These are phyloP conservation scores for Peromyscus melanophrys DNA, from an alignment of 2,797 vertebrate species.

Conservation along the genomic window DNA sequence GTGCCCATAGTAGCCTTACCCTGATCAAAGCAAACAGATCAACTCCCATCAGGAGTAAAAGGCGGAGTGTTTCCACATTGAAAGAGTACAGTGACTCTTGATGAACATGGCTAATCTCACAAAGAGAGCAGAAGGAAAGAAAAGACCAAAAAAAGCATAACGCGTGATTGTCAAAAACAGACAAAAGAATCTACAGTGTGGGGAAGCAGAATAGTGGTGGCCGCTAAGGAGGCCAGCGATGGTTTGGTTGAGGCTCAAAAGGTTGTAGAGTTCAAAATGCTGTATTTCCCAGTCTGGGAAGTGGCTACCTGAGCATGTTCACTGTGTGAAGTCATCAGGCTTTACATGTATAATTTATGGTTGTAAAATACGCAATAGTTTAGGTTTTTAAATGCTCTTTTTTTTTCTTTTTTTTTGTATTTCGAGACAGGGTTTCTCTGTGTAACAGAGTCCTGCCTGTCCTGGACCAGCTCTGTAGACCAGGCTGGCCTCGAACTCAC, in stretches of 20 bases:
- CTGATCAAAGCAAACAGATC: slow-evolving; percentile 20
- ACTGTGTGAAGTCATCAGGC: not conserved
- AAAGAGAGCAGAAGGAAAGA: not conserved
- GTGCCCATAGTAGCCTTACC: not conserved
- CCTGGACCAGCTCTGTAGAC: too few relatives aligned
- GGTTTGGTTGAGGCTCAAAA: not conserved
- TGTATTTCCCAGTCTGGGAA: not conserved
- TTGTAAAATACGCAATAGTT: not conserved
- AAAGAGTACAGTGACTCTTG: not conserved
- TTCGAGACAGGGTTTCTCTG: too few relatives aligned
- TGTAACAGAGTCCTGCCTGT: too few relatives aligned
- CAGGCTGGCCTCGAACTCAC: too few relatives aligned
- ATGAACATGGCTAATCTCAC: not conserved
- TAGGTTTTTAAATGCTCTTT: not conserved
- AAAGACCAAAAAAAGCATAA: not conserved
- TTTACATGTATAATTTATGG: not conserved
- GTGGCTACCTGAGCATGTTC: not conserved
- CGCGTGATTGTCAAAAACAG: not conserved
- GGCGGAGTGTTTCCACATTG: not conserved
- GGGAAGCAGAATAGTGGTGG: not conserved
- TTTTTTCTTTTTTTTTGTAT: too few relatives aligned
- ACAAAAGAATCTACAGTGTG: not conserved
- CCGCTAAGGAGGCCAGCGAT: not conserved
- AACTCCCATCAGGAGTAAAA: not conserved
- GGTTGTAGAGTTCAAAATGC: not conserved